These are phyloP conservation scores for Catamblyrhynchus diadema DNA, from an alignment of 2,797 vertebrate genomes.

Conservation along the genomic window DNA sequence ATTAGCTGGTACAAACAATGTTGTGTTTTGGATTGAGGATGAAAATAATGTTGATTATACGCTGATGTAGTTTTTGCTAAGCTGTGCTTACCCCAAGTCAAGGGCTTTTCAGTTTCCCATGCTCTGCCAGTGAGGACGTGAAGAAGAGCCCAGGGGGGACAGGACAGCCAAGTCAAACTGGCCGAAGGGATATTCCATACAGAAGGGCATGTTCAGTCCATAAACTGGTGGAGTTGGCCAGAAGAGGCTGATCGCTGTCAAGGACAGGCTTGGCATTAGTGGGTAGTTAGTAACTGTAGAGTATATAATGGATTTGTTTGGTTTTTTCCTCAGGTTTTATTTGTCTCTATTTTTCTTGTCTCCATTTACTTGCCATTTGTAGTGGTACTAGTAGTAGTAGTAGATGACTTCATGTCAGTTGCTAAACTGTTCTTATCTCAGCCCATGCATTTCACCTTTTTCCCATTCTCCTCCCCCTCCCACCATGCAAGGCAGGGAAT, in stretches of 20 bases:
- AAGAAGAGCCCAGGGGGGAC: not conserved
- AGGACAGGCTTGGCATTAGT: not conserved
- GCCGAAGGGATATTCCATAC: not conserved
- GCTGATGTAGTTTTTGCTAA: not conserved
- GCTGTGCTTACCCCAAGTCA: accelerated
- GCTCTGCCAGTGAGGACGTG: not conserved
- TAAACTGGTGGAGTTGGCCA: not conserved
- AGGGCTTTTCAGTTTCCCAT: not conserved
- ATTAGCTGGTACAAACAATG: not conserved
- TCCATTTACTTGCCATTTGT: not conserved
- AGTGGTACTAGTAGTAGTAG: not conserved
- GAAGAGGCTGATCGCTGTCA: not conserved
- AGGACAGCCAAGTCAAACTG: accelerated
- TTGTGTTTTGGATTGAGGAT: not conserved
- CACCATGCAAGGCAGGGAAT: not conserved
- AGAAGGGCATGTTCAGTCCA: not conserved
- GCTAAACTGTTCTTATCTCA: not conserved
- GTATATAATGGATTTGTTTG: not conserved
- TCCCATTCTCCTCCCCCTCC: not conserved
- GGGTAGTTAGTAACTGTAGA: not conserved
- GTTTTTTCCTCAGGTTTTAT: not conserved
- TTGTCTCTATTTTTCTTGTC: not conserved
- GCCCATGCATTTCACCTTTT: accelerated
- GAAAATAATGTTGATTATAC: not conserved
- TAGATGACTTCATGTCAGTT: not conserved